phyloP scores from a whole-genome alignment of 2,888 invertebrate species.

The Sepiola atlantica region DNA sequence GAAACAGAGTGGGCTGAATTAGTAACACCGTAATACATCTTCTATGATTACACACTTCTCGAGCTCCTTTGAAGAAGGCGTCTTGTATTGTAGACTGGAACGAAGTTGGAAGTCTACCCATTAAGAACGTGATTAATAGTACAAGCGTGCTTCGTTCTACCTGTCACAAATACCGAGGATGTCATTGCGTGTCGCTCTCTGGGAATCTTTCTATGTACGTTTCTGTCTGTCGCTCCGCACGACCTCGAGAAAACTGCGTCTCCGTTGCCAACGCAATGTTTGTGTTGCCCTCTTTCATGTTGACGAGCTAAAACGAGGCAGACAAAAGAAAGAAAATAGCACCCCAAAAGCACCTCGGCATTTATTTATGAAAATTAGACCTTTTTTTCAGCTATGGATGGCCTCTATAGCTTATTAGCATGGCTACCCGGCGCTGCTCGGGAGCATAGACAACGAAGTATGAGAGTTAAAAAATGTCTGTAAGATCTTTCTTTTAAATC shows the following conservation, averaged over 20 bases:
- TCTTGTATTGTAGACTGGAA: background rate
- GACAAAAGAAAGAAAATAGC: background rate
- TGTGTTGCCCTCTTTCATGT: background rate
- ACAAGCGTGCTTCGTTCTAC: background rate
- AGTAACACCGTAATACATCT: background rate
- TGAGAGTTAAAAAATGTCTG: too few relatives aligned
- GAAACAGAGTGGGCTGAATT: too few relatives aligned
- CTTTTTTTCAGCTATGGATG: background rate
- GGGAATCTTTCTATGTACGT: background rate
- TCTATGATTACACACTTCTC: background rate
- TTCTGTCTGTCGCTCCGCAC: background rate
- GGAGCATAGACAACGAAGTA: too few relatives aligned
- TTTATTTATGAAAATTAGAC: too few relatives aligned
- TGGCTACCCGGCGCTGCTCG: background rate
- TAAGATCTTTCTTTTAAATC: too few relatives aligned
- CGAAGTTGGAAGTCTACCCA: background rate
- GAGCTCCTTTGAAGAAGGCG: background rate
- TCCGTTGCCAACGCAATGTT: background rate
- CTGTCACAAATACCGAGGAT: background rate
- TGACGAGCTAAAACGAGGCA: background rate
- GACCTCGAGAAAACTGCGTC: background rate
- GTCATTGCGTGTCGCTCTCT: background rate
- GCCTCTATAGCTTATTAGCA: background rate
- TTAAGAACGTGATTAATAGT: background rate
- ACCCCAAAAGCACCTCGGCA: too few relatives aligned